Evolutionary conservation across 2,113 vertebrate species (phyloP), one percentile per base, ranked within the genome.

Genomic region (Etheostoma spectabile): DNA sequence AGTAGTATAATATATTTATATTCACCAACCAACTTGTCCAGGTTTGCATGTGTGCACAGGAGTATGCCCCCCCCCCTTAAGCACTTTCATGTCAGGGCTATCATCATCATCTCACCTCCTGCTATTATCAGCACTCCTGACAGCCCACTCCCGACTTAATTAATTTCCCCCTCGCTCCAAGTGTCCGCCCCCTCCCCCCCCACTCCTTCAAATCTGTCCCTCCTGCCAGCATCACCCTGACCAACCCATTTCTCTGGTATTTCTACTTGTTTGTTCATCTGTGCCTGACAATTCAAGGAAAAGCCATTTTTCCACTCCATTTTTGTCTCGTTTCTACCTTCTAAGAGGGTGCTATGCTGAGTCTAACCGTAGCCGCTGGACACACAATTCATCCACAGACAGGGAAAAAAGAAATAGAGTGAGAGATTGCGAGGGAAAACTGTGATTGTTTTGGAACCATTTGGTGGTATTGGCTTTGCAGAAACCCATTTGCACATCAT

Each of bases 81-180:
- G 83, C 83, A 77, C 83, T 85, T 69, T 80, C 64, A 91, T 85
- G 88, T 92, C 88, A 88, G 92, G 86, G 83, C 89, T 86, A 84
- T 91, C 91, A 90, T 91, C 91, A 90, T 94, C 85, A 86, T 90
- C 86, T 89, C 86, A 88, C 87, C 92, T 89, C 74, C 84, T 79
- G 89, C 86, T 88, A 86, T 91, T 91, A 90, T 89, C 81, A 69
- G 77, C 85, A 73, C 90, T 84, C 87, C 89, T 93, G 91, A 93
- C 90, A 94, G 81, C 85, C 90, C 88, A 87, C 90, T 92, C 84
- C 87, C 80, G n/a, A 80, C 79, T 83, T 91, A 94, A 94, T 94
- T 92, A 91, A 94, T 95, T 93, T 93, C 78, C 81, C 82, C 86
- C 77, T 87, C 75, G 52, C 82, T 89, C 57, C 82, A 87, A 85